phyloP scores from a whole-genome alignment of 1,140 invertebrate genomes.

The Drosophila jambulina region DNA sequence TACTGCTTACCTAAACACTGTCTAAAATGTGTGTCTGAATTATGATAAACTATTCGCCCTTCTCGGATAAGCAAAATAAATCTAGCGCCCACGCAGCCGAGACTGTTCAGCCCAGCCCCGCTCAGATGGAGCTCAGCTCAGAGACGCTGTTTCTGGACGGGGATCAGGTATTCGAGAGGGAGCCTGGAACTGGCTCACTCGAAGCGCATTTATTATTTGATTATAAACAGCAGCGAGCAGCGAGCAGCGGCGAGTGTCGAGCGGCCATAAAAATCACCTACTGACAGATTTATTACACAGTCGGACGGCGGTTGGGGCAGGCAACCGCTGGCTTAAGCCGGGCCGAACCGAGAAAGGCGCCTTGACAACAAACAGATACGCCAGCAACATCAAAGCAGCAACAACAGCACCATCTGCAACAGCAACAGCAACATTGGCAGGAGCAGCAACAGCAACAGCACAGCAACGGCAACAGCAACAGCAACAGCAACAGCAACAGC shows the following conservation, averaged over 20 bases:
- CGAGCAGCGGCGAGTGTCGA: conserved; percentile 68
- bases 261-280: conserved; percentile 83
- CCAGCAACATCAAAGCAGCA: conserved; percentile 57
- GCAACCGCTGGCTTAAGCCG: conserved; percentile 51
- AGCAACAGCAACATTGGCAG: conserved; percentile 38
- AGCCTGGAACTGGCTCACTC: conserved; percentile 44
- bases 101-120: conserved; percentile 19
- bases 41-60: conserved; percentile 73
- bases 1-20: conserved; percentile 71
- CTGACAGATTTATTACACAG: conserved; percentile 83
- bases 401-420: conserved; percentile 48
- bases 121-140: conserved; percentile 1
- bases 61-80: conserved; percentile 69
- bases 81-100: conserved; percentile 64
- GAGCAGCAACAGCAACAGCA: conserved; percentile 40
- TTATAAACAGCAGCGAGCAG: conserved; percentile 75
- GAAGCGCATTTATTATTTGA: conserved; percentile 81
- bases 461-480: conserved; percentile 31
- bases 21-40: conserved; percentile 70
- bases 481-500: conserved; percentile 44
- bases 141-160: conserved; percentile 17
- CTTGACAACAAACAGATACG: conserved; percentile 82
- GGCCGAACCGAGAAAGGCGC: conserved; percentile 37
- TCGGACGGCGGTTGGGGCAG: conserved; percentile 33
- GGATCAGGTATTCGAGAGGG: conserved; percentile 15